A percentile compares a stretch with the other conserved stretches of the same genome.
Evolutionary conservation across 2,113 vertebrate species (phyloP).

Genomic region (Nannospalax galili): DNA sequence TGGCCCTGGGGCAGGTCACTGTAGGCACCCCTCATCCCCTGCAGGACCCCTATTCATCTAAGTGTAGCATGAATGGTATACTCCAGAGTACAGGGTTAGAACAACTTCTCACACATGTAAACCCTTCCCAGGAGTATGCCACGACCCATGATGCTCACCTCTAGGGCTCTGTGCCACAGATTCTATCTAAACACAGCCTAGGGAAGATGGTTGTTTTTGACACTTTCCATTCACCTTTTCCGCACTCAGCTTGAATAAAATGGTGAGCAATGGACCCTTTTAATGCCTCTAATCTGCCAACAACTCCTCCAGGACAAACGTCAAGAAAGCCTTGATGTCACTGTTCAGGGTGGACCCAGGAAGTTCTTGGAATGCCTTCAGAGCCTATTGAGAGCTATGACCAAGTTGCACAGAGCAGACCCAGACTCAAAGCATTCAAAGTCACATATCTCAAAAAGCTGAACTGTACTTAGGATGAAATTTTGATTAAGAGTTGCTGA

Average conservation of each 20-base stretch:
- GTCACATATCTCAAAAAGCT: background rate
- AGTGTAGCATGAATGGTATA: background rate
- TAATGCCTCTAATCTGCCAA: background rate
- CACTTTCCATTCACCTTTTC: no score
- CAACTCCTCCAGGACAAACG: background rate
- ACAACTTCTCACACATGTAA: background rate
- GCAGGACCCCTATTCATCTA: accelerated
- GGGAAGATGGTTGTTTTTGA: background rate
- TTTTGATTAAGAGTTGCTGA: background rate
- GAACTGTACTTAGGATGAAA: accelerated
- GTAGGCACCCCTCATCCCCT: accelerated
- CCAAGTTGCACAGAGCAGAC: accelerated
- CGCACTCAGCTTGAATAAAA: background rate
- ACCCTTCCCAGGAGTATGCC: accelerated
- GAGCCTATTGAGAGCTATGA: no score
- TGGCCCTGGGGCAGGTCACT: accelerated
- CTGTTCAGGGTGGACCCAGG: background rate
- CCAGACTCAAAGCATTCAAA: background rate
- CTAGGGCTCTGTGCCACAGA: background rate
- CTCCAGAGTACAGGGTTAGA: background rate
- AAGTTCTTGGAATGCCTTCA: background rate
- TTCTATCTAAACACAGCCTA: background rate
- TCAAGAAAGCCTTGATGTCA: background rate
- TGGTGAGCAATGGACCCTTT: background rate
- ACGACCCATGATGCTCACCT: accelerated